phyloP scores from a whole-genome alignment of 2,888 invertebrate genomes.

The Patella depressa region DNA sequence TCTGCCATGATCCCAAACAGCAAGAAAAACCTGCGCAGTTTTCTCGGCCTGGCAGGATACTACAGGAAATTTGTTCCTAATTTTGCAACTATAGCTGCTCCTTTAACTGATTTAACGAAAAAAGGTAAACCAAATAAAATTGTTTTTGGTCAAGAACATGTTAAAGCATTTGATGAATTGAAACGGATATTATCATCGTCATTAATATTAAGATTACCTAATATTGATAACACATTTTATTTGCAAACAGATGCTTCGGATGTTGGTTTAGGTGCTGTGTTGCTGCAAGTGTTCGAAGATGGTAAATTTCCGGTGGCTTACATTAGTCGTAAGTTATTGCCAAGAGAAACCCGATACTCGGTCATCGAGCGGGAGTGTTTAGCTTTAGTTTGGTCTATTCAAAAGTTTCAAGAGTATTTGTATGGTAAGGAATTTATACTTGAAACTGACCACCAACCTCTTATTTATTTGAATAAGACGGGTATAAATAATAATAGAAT shows the following conservation, averaged over 20 bases:
- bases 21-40: slow-evolving; percentile 33
- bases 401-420: background rate
- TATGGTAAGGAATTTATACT: background rate
- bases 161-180: slow-evolving; percentile 30
- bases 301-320: slow-evolving; percentile 40
- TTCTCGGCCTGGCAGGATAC: slow-evolving; percentile 35
- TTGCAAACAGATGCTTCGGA: slow-evolving; percentile 42
- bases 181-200: slow-evolving; percentile 21
- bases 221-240: slow-evolving; percentile 29
- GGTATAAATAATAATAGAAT: background rate
- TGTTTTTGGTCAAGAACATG: slow-evolving; percentile 25
- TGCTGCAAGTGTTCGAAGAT: slow-evolving; percentile 34
- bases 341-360: slow-evolving; percentile 31
- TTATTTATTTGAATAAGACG: background rate
- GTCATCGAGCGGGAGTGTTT: slow-evolving; percentile 3
- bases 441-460: slow-evolving; percentile 1
- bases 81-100: slow-evolving; percentile 28
- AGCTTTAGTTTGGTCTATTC: slow-evolving; percentile 12
- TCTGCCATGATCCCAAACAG: slow-evolving; percentile 29
- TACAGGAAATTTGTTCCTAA: slow-evolving; percentile 37
- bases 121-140: slow-evolving; percentile 31
- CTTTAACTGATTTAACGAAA: slow-evolving; percentile 23
- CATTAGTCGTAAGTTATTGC: slow-evolving; percentile 37
- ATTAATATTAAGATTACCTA: slow-evolving; percentile 38
- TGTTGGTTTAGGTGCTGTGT: slow-evolving; percentile 43